Evolutionary conservation across 2,113 vertebrate genomes (phyloP).

Genomic region (Ammodytes marinus): DNA sequence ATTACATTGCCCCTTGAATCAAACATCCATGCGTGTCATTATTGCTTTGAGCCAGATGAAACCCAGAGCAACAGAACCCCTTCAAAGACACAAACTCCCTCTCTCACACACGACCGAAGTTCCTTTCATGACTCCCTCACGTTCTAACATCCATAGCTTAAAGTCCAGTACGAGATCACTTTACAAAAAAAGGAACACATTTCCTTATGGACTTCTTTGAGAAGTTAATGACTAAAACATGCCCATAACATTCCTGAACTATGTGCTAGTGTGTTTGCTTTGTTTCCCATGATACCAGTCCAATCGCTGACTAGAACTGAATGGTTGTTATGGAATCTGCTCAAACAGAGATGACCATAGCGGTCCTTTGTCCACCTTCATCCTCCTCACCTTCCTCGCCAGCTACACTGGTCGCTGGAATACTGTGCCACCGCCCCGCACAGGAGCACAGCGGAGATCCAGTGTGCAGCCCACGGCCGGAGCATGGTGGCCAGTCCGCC

Average conservation of each 20-base stretch:
- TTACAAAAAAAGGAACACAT: not conserved
- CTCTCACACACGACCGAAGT: not conserved
- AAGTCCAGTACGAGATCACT: not conserved
- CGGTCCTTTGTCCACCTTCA: slow-evolving; percentile 15
- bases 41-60: not conserved
- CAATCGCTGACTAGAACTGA: not conserved
- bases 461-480: slow-evolving; percentile 58
- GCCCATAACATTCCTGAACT: not conserved
- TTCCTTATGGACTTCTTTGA: not conserved
- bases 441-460: slow-evolving; percentile 81
- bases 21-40: slow-evolving; percentile 13
- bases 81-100: slow-evolving; percentile 17
- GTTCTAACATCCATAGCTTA: not conserved
- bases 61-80: not conserved
- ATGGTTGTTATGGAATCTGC: no score
- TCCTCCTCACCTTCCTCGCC: slow-evolving; percentile 91
- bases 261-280: not conserved
- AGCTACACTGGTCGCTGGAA: slow-evolving; percentile 95
- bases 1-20: slow-evolving; percentile 7
- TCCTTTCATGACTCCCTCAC: not conserved
- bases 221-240: not conserved
- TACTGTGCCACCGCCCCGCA: slow-evolving; percentile 87
- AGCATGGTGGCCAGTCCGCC: slow-evolving; percentile 54
- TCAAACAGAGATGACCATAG: not conserved
- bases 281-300: not conserved